phyloP scores from a whole-genome alignment of 2,113 vertebrate genomes.

The Charina bottae region DNA sequence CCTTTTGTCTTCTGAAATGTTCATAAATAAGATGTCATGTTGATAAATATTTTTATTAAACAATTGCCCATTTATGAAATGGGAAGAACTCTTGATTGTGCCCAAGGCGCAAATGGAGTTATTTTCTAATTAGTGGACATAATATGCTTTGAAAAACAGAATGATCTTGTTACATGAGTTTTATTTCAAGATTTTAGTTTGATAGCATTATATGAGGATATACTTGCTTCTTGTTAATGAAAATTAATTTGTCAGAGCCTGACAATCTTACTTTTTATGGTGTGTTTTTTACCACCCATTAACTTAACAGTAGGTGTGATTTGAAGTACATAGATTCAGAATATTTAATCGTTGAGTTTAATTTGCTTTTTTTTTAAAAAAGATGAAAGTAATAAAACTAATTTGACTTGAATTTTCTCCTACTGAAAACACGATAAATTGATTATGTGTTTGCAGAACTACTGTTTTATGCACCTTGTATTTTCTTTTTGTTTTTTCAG shows the following conservation, averaged over 20 bases:
- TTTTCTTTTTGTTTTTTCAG: constrained; percentile 67
- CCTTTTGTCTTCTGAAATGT: constrained; percentile 69
- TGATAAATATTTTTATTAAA: constrained; percentile 74
- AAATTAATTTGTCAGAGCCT: constrained; percentile 75
- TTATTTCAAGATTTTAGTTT: constrained; percentile 66
- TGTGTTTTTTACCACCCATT: constrained; percentile 73
- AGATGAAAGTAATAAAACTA: constrained; percentile 71
- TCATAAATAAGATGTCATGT: constrained; percentile 75
- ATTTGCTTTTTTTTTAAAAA: constrained; percentile 65
- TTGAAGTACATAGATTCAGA: constrained; percentile 79
- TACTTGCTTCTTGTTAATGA: constrained; percentile 72
- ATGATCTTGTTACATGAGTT: constrained; percentile 64
- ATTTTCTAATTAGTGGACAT: constrained; percentile 59
- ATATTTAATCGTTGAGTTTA: constrained; percentile 77
- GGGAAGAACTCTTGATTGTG: constrained; percentile 67
- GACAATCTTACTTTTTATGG: constrained; percentile 75
- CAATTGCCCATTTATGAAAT: constrained; percentile 75
- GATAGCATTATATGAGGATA: constrained; percentile 1
- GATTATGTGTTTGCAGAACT: constrained; percentile 73
- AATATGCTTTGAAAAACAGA: constrained; percentile 57
- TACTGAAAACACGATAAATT: constrained; percentile 72
- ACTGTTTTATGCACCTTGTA: constrained; percentile 76
- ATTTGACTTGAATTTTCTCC: constrained; percentile 73
- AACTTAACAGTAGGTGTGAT: constrained; percentile 78
- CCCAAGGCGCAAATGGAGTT: constrained; percentile 65